Percentiles rank a stretch among this genome's conserved stretches.
phyloP scores from a whole-genome alignment of 2,888 invertebrate species.

The Melanargia galathea region DNA sequence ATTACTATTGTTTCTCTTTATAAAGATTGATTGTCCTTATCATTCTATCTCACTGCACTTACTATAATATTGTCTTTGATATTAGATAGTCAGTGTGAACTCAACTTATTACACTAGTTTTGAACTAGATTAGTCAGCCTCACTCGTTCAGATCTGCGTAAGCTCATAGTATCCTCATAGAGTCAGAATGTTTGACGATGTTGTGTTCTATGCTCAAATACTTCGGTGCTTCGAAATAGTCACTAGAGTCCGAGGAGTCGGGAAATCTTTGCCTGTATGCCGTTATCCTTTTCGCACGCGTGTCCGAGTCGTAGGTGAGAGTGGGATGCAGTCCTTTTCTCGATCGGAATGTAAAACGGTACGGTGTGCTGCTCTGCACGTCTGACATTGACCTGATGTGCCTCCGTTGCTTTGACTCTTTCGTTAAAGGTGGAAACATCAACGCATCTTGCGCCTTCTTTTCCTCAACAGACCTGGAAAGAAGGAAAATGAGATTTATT shows the following conservation, averaged over 20 bases:
- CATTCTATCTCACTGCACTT: slow-evolving; percentile 18
- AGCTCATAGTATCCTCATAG: slow-evolving; percentile 68
- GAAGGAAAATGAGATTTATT: slow-evolving; percentile 37
- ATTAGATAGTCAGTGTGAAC: slow-evolving; percentile 24
- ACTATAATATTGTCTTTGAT: slow-evolving; percentile 23
- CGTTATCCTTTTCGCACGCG: slow-evolving; percentile 61
- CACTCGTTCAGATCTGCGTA: slow-evolving; percentile 39
- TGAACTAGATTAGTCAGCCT: slow-evolving; percentile 63
- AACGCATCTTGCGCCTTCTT: slow-evolving; percentile 54
- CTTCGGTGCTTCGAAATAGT: slow-evolving; percentile 61
- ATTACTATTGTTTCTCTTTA: not conserved
- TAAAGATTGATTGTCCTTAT: slow-evolving; percentile 11
- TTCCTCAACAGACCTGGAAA: slow-evolving; percentile 69
- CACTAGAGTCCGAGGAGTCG: slow-evolving; percentile 74
- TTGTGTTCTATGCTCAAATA: slow-evolving; percentile 63
- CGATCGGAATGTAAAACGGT: slow-evolving; percentile 63
- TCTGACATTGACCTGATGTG: slow-evolving; percentile 79
- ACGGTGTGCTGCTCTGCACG: slow-evolving; percentile 74
- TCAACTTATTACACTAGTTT: slow-evolving; percentile 39
- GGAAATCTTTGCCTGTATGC: slow-evolving; percentile 55
- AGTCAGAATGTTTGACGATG: slow-evolving; percentile 72
- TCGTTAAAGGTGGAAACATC: slow-evolving; percentile 65
- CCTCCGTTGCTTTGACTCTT: slow-evolving; percentile 66
- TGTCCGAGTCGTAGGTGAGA: slow-evolving; percentile 73
- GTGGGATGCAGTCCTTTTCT: slow-evolving; percentile 62